Evolutionary conservation across 2,113 vertebrate genomes (phyloP), one percentile per base, ranked within the genome.

Genomic region (Stercorarius parasiticus): DNA sequence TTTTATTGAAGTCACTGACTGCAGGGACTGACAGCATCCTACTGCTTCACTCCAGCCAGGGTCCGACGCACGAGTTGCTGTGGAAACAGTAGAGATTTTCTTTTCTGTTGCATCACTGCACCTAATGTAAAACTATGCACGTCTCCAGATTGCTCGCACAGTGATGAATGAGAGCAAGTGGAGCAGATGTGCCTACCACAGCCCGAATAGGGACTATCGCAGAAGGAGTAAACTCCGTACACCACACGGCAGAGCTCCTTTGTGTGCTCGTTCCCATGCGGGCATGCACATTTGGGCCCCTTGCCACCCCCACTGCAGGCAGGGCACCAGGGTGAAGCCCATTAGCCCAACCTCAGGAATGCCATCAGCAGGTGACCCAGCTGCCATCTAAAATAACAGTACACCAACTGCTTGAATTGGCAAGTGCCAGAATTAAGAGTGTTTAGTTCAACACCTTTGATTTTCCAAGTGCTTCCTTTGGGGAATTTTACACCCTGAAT

Each of bases 21-120:
- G 62, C 89, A 90, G 42, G 38, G 76, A 95, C 47, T 50, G 69
- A 76, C 71, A 76, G 92, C 90, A 89, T 84, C 52, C 73, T 70
- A 40, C 81, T 86, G 93, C 89, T 83, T 94, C 3, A 2, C 82
- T 96, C 70, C 86, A 93, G 91, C 82, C 65, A 89, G 65, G 52
- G 67, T 47, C 93, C n/a, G 1, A 95, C 1, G 10, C 86, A 96
- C 69, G 67, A 77, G 97, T 97, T 97, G 92, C 96, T 56, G 36
- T 97, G 95, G 96, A 90, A 98, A 97, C 83, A 0, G 53, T 3
- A 81, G 77, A 78, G 67, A 66, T 81, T 92, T 92, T 95, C 47
- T 88, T 88, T 82, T 49, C 65, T 53, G 27, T 86, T 84, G 70
- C 94, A 88, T 92, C 93, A 81, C 62, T 92, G 77, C 73, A 70